Conservation (phyloP, 1,140 invertebrate genomes). For the Zaprionus ornatus region DNA sequence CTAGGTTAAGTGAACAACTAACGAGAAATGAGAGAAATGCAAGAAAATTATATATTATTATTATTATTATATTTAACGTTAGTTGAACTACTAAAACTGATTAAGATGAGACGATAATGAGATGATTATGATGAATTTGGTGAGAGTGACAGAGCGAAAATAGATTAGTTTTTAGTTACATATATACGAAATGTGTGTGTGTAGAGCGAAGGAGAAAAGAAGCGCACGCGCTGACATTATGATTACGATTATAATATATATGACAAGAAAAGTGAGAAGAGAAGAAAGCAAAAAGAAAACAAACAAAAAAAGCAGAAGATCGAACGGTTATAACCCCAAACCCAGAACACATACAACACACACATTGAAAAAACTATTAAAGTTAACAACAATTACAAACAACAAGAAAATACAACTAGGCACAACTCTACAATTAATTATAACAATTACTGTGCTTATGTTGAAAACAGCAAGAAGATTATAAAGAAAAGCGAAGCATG, state of each 20-base stretch:
- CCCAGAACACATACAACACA: conserved; percentile 17
- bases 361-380: conserved; percentile 63
- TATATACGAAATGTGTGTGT: conserved; percentile 44
- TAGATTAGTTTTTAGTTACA: conserved; percentile 64
- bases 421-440: conserved; percentile 77
- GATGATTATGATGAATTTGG: conserved; percentile 8
- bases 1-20: conserved; percentile 55
- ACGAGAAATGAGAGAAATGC: conserved; percentile 51
- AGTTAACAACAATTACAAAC: conserved; percentile 70
- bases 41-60: conserved; percentile 55
- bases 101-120: conserved; percentile 24
- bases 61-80: conserved; percentile 78
- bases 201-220: conserved; percentile 17
- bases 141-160: conserved; percentile 9
- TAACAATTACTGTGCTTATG: conserved; percentile 78
- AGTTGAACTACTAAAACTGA: conserved; percentile 77
- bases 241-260: conserved; percentile 60
- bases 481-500: conserved; percentile 36
- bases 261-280: conserved; percentile 50
- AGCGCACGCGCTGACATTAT: conserved; percentile 56
- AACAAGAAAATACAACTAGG: conserved; percentile 60
- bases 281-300: conserved; percentile 22
- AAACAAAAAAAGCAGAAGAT: not conserved
- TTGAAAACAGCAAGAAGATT: conserved; percentile 61
- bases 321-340: conserved; percentile 62